These are phyloP conservation scores for Lethocerus indicus DNA, from an alignment of 1,140 invertebrate genomes.

Conservation along the genomic window DNA sequence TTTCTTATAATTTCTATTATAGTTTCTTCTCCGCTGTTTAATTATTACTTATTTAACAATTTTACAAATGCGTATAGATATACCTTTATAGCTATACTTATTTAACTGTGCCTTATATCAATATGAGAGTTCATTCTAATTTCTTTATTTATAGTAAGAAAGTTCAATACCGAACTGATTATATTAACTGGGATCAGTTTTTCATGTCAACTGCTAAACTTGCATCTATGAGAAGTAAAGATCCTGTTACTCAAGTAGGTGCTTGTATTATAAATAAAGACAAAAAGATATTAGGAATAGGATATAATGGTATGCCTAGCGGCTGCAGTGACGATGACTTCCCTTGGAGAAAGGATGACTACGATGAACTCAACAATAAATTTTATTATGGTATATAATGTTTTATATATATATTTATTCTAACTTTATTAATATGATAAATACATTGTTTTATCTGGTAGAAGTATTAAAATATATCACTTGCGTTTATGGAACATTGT, in stretches of 20 bases:
- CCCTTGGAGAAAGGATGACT: slow-evolving; percentile 57
- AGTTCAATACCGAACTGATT: slow-evolving; percentile 26
- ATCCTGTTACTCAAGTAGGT: slow-evolving; percentile 82
- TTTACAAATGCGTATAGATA: too few species aligned
- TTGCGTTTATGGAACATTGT: too few species aligned
- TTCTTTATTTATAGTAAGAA: neutral
- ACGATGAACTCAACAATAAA: slow-evolving; percentile 47
- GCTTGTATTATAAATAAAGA: slow-evolving; percentile 79
- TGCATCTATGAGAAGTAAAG: slow-evolving; percentile 80
- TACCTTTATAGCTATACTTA: too few species aligned
- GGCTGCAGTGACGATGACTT: slow-evolving; percentile 77
- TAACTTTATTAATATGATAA: neutral
- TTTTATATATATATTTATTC: neutral
- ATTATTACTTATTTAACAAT: too few species aligned
- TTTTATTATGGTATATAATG: slow-evolving; percentile 55
- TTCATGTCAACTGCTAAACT: slow-evolving; percentile 83
- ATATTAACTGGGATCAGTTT: slow-evolving; percentile 73
- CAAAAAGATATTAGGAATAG: slow-evolving; percentile 82
- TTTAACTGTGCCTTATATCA: too few species aligned
- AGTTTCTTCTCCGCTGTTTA: too few species aligned
- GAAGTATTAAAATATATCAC: too few species aligned
- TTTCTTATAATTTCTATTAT: too few species aligned
- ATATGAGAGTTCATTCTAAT: too few species aligned
- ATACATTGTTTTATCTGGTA: too few species aligned
- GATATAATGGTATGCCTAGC: slow-evolving; percentile 90